Percentiles rank a stretch among this genome's conserved stretches.
Evolutionary conservation across 1,140 invertebrate species (phyloP).

Genomic region (Drosophila parabipectinata): DNA sequence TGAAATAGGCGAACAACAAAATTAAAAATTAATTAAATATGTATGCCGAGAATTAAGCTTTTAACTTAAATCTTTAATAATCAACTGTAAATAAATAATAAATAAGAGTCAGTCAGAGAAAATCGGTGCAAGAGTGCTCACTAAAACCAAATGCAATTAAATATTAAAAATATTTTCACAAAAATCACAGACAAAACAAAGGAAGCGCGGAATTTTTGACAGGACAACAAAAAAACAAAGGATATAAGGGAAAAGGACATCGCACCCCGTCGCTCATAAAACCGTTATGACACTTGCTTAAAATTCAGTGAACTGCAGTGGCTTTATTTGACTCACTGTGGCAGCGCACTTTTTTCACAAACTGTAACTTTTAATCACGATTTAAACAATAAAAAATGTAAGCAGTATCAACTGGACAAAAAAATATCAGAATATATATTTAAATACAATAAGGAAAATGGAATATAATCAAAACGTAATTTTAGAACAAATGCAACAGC

Average conservation of each 20-base stretch:
- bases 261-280: neutral
- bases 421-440: too few relatives aligned
- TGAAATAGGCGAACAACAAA: conserved; percentile 27
- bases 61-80: conserved; percentile 39
- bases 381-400: too few relatives aligned
- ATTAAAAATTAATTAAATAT: conserved; percentile 57
- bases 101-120: conserved; percentile 6
- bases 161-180: conserved; percentile 29
- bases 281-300: conserved; percentile 4
- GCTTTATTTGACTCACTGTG: conserved; percentile 1
- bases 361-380: too few relatives aligned
- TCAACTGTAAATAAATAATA: conserved; percentile 20
- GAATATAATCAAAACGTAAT: too few relatives aligned
- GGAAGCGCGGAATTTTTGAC: neutral
- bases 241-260: neutral
- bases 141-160: conserved; percentile 7
- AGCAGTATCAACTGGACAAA: too few relatives aligned
- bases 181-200: conserved; percentile 2
- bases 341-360: neutral
- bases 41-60: conserved; percentile 29
- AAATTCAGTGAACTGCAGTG: conserved; percentile 1
- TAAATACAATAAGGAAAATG: too few relatives aligned
- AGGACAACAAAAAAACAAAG: neutral
- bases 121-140: too few relatives aligned
- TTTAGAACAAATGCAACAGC: too few relatives aligned